Evolutionary conservation across 2,113 vertebrate genomes (phyloP).

Genomic region (Varanus komodoensis): DNA sequence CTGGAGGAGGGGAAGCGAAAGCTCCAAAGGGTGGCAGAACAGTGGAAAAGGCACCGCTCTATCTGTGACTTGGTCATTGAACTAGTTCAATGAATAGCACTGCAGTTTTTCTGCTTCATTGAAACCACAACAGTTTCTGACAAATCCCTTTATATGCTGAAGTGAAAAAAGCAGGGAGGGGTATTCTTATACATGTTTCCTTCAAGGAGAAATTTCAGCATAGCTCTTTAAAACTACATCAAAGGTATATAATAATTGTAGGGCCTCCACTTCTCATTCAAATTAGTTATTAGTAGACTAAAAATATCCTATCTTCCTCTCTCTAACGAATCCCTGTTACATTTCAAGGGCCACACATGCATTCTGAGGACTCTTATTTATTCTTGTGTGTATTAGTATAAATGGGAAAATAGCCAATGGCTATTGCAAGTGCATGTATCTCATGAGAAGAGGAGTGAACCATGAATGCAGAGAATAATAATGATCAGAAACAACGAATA

Average conservation of each 20-base stretch:
- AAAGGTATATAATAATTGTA: slow-evolving; percentile 61
- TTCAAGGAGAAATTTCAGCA: slow-evolving; percentile 59
- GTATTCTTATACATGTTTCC: slow-evolving; percentile 59
- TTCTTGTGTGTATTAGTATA: not conserved
- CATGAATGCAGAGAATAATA: not conserved
- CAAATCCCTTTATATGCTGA: slow-evolving; percentile 69
- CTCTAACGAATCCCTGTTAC: slow-evolving; percentile 41
- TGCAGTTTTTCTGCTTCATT: slow-evolving; percentile 63
- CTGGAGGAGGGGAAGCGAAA: slow-evolving; percentile 19
- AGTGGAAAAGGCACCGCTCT: slow-evolving; percentile 18
- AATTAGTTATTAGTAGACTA: slow-evolving; percentile 21
- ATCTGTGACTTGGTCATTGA: slow-evolving; percentile 9
- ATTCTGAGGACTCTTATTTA: not conserved
- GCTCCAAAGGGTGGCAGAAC: slow-evolving; percentile 23
- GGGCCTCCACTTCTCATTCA: not conserved
- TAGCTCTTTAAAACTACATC: slow-evolving; percentile 53
- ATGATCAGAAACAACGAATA: not conserved
- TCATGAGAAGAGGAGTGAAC: not conserved
- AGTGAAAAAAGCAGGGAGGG: slow-evolving; percentile 47
- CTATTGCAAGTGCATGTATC: not conserved
- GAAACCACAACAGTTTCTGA: slow-evolving; percentile 64
- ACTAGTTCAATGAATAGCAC: slow-evolving; percentile 36
- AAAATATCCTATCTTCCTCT: not conserved
- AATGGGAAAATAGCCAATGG: not conserved
- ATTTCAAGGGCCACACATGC: slow-evolving; percentile 35